Conservation (phyloP, 2,888 invertebrate genomes). For the Pterobdella sp. region DNA sequence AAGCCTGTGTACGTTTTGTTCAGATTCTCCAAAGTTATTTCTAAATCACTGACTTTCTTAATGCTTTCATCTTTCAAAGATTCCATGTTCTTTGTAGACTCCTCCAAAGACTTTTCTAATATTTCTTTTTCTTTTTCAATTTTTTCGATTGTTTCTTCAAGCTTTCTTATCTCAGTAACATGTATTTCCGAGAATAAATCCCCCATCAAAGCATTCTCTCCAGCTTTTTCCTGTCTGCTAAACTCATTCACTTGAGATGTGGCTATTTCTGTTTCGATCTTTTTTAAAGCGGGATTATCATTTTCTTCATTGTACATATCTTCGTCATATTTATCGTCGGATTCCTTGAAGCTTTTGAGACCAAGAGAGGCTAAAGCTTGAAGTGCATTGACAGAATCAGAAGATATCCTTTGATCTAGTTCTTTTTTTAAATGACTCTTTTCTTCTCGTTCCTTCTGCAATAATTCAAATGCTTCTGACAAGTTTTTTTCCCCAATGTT, state of each 20-base stretch:
- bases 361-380: slow-evolving; percentile 44
- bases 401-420: slow-evolving; percentile 47
- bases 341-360: slow-evolving; percentile 17
- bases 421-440: slow-evolving; percentile 56
- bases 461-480: slow-evolving; percentile 87
- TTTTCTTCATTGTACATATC: slow-evolving; percentile 39
- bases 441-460: slow-evolving; percentile 90
- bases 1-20: slow-evolving; percentile 9
- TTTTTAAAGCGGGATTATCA: slow-evolving; percentile 41
- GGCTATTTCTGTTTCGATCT: slow-evolving; percentile 44
- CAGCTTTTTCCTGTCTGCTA: slow-evolving; percentile 32
- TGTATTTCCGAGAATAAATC: slow-evolving; percentile 74
- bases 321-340: slow-evolving; percentile 32
- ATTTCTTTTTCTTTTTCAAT: slow-evolving; percentile 46
- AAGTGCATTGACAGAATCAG: slow-evolving; percentile 52
- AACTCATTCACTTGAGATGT: slow-evolving; percentile 21
- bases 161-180: slow-evolving; percentile 80
- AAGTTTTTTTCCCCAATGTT: slow-evolving; percentile 89
- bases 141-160: slow-evolving; percentile 80
- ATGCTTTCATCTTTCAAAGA: slow-evolving; percentile 45
- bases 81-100: slow-evolving; percentile 44
- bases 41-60: slow-evolving; percentile 56
- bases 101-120: slow-evolving; percentile 45
- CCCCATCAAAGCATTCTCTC: slow-evolving; percentile 43
- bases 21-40: slow-evolving; percentile 64